Evolutionary conservation across 2,888 invertebrate genomes (phyloP), one percentile per base, ranked within the genome.

Genomic region (Plagodis pulveraria): DNA sequence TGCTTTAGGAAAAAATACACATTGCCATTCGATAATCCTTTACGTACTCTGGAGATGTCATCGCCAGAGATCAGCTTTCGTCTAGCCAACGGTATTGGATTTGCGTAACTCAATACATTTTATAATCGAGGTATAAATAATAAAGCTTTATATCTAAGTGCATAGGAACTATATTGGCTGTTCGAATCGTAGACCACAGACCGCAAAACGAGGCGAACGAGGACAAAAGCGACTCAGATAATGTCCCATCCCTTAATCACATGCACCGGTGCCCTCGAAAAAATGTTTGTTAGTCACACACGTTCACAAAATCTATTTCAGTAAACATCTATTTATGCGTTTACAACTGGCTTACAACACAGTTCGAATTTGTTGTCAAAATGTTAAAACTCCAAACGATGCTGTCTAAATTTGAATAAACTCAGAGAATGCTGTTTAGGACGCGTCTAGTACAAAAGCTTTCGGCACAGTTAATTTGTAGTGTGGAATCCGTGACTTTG

Each of bases 21-120:
- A 87, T 87, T 90, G 91, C 91, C 89, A 91, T 91, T 87, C 83
- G 90, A 92, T 92, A 92, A 92, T 90, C 92, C 92, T 92, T 92
- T 91, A 87, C 86, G 80, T 84, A 84, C 86, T 80, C 81, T 78
- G 78, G 86, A 89, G 88, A 92, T 92, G 92, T 92, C 92, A 92
- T 87, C 78, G 81, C 76, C 81, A 84, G 83, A 89, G 89, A 91
- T 92, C 91, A 89, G 85, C 88, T 92, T 92, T 91, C 91, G 78
- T 80, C 85, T 81, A 87, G 80, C 77, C 86, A 88, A 88, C 86
- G 84, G 87, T 89, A 87, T 87, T 84, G 80, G 81, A 88, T 90
- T 91, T 91, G 90, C 91, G 91, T 92, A 92, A 92, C 85, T 85
- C 84, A 87, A 92, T 91, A 91, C 88, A 84, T 81, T 48, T 80